These are phyloP conservation scores for Matsumyia berberina DNA, from an alignment of 2,888 invertebrate genomes.

Conservation along the genomic window DNA sequence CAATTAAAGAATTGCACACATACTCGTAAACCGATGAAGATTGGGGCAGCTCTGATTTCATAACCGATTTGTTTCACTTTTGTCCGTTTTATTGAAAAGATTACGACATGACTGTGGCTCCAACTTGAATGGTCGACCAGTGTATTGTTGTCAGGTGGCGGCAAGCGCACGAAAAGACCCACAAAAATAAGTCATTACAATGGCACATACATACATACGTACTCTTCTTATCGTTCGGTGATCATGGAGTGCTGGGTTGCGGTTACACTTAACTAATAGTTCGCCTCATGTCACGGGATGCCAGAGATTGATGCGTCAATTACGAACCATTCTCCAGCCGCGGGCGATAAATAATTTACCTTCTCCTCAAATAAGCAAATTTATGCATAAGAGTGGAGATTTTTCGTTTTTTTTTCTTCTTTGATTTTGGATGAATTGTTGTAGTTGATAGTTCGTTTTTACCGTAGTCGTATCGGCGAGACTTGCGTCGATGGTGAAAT, in stretches of 20 bases:
- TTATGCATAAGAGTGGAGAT: conserved; percentile 62
- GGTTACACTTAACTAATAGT: conserved; percentile 64
- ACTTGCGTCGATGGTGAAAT: conserved; percentile 31
- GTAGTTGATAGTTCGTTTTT: conserved; percentile 6
- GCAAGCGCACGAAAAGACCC: conserved; percentile 9
- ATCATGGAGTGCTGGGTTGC: conserved; percentile 33
- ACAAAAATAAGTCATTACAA: conserved; percentile 13
- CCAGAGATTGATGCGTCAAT: conserved; percentile 64
- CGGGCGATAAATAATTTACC: conserved; percentile 54
- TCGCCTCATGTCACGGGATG: conserved; percentile 47
- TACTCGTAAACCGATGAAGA: conserved; percentile 20
- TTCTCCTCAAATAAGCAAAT: conserved; percentile 56
- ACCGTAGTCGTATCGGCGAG: not conserved
- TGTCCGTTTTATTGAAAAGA: conserved; percentile 53
- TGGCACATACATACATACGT: conserved; percentile 11
- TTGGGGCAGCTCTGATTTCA: conserved; percentile 44
- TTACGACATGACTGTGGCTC: conserved; percentile 46
- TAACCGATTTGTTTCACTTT: conserved; percentile 67
- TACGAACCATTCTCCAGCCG: conserved; percentile 65
- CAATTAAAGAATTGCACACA: conserved; percentile 23
- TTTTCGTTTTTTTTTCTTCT: conserved; percentile 17
- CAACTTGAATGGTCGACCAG: conserved; percentile 9
- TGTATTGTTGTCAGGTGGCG: conserved; percentile 22
- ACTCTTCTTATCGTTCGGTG: conserved; percentile 20
- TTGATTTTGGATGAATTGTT: conserved; percentile 31